Percentiles rank a stretch among this genome's conserved stretches.
These are phyloP conservation scores for Dreissena rostriformis DNA, from an alignment of 1,140 invertebrate species.

Conservation along the genomic window DNA sequence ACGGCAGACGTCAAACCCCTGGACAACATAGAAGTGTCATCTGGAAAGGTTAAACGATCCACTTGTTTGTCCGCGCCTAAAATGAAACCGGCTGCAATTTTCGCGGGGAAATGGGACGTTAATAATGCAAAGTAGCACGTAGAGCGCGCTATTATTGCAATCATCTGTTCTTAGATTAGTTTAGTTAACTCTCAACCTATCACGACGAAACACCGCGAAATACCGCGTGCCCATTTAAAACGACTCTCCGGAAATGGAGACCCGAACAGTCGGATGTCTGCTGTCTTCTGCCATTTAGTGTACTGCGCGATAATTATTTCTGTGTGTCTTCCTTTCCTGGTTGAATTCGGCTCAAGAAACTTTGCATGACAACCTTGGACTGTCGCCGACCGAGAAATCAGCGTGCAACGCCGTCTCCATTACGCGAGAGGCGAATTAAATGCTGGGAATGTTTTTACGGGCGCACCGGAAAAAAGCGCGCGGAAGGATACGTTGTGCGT, in stretches of 20 bases:
- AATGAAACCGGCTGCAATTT: too few relatives aligned
- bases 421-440: constrained; percentile 43
- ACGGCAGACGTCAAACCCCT: too few relatives aligned
- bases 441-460: constrained; percentile 59
- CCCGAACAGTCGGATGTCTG: constrained; percentile 35
- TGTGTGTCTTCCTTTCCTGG: constrained; percentile 15
- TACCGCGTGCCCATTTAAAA: constrained; percentile 40
- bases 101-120: too few relatives aligned
- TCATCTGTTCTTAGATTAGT: constrained; percentile 54
- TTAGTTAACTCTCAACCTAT: constrained; percentile 44
- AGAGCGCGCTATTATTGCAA: constrained; percentile 35
- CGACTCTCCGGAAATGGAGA: constrained; percentile 33
- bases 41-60: too few relatives aligned
- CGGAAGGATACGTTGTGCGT: constrained; percentile 36
- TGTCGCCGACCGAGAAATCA: too few relatives aligned
- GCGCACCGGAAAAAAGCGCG: constrained; percentile 50
- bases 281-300: constrained; percentile 42
- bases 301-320: constrained; percentile 52
- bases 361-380: constrained; percentile 51
- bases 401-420: constrained; percentile 23
- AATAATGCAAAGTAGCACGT: constrained; percentile 47
- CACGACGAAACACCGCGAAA: constrained; percentile 22
- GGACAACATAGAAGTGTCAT: too few relatives aligned
- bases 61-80: too few relatives aligned
- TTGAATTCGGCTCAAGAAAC: constrained; percentile 36